Conservation (phyloP, 2,888 invertebrate species). For the Nephrocerus scutellatus region DNA sequence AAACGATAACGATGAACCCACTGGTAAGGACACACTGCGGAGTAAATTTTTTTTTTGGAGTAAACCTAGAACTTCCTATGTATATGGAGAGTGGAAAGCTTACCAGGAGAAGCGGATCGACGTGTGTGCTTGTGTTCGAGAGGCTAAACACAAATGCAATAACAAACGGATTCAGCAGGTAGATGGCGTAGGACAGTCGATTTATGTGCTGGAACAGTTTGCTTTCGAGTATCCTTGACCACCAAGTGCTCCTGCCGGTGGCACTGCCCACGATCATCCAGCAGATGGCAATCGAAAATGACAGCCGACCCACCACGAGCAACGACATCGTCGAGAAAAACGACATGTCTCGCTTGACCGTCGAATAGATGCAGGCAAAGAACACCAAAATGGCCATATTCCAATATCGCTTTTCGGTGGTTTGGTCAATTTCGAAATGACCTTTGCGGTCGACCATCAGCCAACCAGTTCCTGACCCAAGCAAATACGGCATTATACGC, state of each 20-base stretch:
- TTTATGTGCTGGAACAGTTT: conserved; percentile 49
- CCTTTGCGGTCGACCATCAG: conserved; percentile 38
- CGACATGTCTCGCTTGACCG: conserved; percentile 45
- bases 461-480: conserved; percentile 50
- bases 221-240: conserved; percentile 43
- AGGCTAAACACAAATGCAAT: conserved; percentile 49
- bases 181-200: conserved; percentile 54
- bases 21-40: conserved; percentile 37
- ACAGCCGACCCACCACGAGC: conserved; percentile 49
- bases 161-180: conserved; percentile 54
- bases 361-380: conserved; percentile 42
- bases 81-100: too few species aligned
- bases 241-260: conserved; percentile 49
- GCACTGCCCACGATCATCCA: conserved; percentile 55
- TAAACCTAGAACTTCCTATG: too few species aligned
- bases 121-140: conserved; percentile 41
- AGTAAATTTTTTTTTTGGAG: too few species aligned
- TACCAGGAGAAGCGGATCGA: conserved; percentile 46
- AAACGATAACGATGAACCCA: conserved; percentile 42
- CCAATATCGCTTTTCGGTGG: conserved; percentile 38
- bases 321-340: conserved; percentile 49
- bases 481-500: conserved; percentile 49
- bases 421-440: conserved; percentile 27
- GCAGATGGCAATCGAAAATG: conserved; percentile 52
- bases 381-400: conserved; percentile 38